Evolutionary conservation across 1,140 invertebrate species (phyloP).

Genomic region (Battus philenor): DNA sequence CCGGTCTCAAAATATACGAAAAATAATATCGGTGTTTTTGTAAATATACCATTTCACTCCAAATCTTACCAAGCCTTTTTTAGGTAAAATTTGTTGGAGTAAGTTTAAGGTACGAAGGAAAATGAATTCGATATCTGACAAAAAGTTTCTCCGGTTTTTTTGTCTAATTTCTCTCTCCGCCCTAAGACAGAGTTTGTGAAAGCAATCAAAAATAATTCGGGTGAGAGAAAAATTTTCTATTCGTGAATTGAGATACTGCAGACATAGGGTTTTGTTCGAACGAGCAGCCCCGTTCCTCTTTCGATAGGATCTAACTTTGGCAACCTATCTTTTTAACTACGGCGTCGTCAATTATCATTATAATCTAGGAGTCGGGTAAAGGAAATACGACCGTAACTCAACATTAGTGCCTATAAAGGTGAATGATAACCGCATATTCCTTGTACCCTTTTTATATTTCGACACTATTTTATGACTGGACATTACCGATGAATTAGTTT

Average conservation of each 20-base stretch:
- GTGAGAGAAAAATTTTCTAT: slow-evolving; percentile 32
- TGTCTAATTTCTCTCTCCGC: slow-evolving; percentile 7
- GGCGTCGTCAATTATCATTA: slow-evolving; percentile 57
- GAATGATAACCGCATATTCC: slow-evolving; percentile 50
- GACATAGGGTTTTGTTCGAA: slow-evolving; percentile 18
- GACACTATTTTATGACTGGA: slow-evolving; percentile 11
- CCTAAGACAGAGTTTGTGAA: slow-evolving; percentile 26
- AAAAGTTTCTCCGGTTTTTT: background rate
- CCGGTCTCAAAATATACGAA: no score
- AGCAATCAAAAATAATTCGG: slow-evolving; percentile 34
- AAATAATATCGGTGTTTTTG: no score
- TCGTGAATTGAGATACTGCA: slow-evolving; percentile 23
- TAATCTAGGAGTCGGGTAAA: slow-evolving; percentile 32
- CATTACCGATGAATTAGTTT: slow-evolving; percentile 5
- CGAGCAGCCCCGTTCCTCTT: slow-evolving; percentile 6
- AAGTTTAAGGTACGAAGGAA: no score
- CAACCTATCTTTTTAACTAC: slow-evolving; percentile 49
- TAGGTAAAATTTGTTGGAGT: no score
- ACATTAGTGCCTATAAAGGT: slow-evolving; percentile 64
- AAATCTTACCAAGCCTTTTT: no score
- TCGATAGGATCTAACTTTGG: slow-evolving; percentile 46
- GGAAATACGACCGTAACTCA: slow-evolving; percentile 46
- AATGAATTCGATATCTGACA: background rate
- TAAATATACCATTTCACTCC: no score
- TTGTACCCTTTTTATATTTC: slow-evolving; percentile 9